phyloP scores from a whole-genome alignment of 2,797 vertebrate species.

The Sylvilagus floridanus region DNA sequence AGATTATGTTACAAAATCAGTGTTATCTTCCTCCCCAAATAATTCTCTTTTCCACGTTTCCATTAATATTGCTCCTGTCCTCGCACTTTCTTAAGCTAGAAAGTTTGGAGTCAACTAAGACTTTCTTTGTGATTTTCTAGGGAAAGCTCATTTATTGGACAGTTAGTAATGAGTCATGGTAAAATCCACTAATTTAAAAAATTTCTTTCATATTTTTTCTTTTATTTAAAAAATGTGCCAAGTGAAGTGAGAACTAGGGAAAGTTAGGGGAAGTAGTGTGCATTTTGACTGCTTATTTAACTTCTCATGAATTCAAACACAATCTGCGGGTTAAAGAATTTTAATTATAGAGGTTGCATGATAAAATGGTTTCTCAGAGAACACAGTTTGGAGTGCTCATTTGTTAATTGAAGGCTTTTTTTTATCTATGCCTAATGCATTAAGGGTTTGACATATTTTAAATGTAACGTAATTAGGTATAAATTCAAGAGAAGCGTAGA shows the following conservation, averaged over 20 bases:
- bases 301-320: constrained; percentile 60
- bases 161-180: neutral
- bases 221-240: neutral
- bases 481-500: constrained; percentile 45
- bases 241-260: neutral
- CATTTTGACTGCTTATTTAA: constrained; percentile 47
- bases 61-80: neutral
- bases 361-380: constrained; percentile 71
- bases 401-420: constrained; percentile 69
- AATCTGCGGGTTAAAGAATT: constrained; percentile 66
- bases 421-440: constrained; percentile 67
- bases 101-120: neutral
- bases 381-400: constrained; percentile 57
- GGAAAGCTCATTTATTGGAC: constrained; percentile 41
- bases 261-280: neutral
- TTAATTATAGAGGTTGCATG: constrained; percentile 60
- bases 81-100: neutral
- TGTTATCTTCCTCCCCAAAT: neutral
- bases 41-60: neutral
- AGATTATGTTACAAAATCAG: neutral
- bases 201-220: neutral
- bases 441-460: constrained; percentile 71
- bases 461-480: constrained; percentile 71
- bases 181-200: constrained; percentile 23
- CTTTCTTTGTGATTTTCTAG: neutral